Percentiles rank a stretch among this genome's conserved stretches.
phyloP scores from a whole-genome alignment of 2,113 vertebrate genomes.

The Rafetus swinhoei region DNA sequence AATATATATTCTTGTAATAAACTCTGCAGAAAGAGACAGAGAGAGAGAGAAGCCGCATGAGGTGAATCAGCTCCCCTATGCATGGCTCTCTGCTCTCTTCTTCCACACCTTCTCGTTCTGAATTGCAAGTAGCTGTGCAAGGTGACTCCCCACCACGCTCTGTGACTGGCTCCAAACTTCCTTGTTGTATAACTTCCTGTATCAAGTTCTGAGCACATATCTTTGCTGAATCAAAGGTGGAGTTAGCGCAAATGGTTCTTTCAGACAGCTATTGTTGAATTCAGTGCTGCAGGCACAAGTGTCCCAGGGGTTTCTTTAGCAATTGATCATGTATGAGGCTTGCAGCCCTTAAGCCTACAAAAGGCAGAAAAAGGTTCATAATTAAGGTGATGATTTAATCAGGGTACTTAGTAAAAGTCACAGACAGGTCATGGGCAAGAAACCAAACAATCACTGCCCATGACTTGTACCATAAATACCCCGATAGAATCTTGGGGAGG shows the following conservation, averaged over 20 bases:
- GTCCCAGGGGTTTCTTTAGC: accelerated
- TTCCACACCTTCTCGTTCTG: background rate
- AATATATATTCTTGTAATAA: no score
- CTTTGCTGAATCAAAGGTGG: background rate
- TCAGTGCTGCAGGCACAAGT: background rate
- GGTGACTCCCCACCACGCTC: background rate
- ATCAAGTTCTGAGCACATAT: accelerated
- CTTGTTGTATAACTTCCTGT: background rate
- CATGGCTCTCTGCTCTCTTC: background rate
- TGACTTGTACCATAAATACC: no score
- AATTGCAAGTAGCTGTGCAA: background rate
- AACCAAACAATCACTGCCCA: no score
- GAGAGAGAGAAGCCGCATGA: background rate
- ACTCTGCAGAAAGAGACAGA: background rate
- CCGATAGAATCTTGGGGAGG: no score
- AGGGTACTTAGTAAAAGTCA: no score
- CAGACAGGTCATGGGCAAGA: no score
- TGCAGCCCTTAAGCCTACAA: accelerated
- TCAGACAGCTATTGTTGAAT: accelerated
- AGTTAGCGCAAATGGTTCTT: background rate
- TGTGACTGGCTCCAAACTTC: accelerated
- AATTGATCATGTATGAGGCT: accelerated
- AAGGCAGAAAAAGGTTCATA: background rate
- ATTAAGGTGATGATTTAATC: no score
- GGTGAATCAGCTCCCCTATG: background rate